phyloP scores from a whole-genome alignment of 2,888 invertebrate genomes.

The Eremobia ochroleuca region DNA sequence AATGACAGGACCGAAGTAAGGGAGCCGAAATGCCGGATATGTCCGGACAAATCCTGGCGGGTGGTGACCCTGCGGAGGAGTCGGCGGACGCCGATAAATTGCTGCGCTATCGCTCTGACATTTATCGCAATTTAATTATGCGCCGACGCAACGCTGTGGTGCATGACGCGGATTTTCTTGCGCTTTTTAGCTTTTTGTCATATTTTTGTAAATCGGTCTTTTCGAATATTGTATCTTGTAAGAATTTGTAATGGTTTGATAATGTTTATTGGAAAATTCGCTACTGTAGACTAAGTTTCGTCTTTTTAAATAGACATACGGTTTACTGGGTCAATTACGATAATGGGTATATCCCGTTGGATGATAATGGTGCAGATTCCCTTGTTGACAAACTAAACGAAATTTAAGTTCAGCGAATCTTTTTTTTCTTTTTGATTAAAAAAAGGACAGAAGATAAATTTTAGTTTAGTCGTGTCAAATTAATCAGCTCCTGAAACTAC shows the following conservation, averaged over 20 bases:
- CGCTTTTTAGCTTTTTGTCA: slow-evolving; percentile 25
- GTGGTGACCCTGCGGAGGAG: slow-evolving; percentile 56
- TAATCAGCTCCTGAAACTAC: no score
- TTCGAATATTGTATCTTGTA: background rate
- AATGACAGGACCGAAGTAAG: background rate
- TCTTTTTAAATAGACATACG: background rate
- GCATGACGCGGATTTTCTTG: slow-evolving; percentile 54
- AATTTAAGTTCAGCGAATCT: no score
- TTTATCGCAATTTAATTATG: slow-evolving; percentile 85
- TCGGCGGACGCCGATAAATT: slow-evolving; percentile 73
- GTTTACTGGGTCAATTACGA: background rate
- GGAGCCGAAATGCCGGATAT: background rate
- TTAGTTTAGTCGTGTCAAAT: no score
- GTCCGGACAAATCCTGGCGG: background rate
- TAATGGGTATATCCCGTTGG: background rate
- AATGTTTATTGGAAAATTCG: background rate
- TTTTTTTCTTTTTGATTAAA: no score
- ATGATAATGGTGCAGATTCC: no score
- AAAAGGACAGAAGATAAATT: no score
- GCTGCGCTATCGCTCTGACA: slow-evolving; percentile 76
- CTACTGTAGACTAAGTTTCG: background rate
- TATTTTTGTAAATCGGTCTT: background rate
- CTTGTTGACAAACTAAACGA: no score
- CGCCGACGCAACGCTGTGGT: slow-evolving; percentile 62
- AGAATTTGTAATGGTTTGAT: background rate